Percentiles rank a stretch among this genome's conserved stretches.
Evolutionary conservation across 2,113 vertebrate genomes (phyloP).

Genomic region (Dinomys branickii): DNA sequence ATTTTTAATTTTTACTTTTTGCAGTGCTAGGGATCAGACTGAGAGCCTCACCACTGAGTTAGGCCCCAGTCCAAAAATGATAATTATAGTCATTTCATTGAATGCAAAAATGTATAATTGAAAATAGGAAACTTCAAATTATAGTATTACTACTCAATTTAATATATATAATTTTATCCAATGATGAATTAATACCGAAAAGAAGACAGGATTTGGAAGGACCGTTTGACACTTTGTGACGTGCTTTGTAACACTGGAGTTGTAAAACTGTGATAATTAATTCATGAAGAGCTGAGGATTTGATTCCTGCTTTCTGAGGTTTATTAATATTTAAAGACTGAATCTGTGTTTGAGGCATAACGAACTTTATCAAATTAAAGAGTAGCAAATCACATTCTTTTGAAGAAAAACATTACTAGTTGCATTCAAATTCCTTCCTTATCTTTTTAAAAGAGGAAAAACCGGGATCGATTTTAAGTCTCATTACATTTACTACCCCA

Average conservation of each 20-base stretch:
- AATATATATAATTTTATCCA: constrained; percentile 52
- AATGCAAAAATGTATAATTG: constrained; percentile 17
- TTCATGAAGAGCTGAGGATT: constrained; percentile 71
- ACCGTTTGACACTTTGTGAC: constrained; percentile 62
- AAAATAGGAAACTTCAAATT: constrained; percentile 35
- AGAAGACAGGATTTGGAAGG: constrained; percentile 58
- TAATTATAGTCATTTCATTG: background rate
- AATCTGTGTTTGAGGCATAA: constrained; percentile 66
- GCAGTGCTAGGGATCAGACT: background rate
- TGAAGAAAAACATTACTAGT: constrained; percentile 70
- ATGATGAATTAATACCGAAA: constrained; percentile 57
- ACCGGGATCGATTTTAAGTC: constrained; percentile 25
- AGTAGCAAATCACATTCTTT: constrained; percentile 66
- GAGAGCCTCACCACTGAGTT: background rate
- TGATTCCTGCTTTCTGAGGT: constrained; percentile 62
- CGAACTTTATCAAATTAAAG: constrained; percentile 76
- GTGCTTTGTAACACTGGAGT: constrained; percentile 63
- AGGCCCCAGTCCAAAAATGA: background rate
- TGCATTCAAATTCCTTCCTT: constrained; percentile 61
- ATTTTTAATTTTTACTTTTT: background rate
- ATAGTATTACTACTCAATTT: constrained; percentile 25
- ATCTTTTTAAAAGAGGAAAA: constrained; percentile 59
- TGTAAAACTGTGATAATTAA: constrained; percentile 77
- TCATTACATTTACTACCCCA: constrained; percentile 15
- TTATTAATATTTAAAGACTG: constrained; percentile 76